Evolutionary conservation across 1,140 invertebrate species (phyloP).

Genomic region (Platyscapa corneri): DNA sequence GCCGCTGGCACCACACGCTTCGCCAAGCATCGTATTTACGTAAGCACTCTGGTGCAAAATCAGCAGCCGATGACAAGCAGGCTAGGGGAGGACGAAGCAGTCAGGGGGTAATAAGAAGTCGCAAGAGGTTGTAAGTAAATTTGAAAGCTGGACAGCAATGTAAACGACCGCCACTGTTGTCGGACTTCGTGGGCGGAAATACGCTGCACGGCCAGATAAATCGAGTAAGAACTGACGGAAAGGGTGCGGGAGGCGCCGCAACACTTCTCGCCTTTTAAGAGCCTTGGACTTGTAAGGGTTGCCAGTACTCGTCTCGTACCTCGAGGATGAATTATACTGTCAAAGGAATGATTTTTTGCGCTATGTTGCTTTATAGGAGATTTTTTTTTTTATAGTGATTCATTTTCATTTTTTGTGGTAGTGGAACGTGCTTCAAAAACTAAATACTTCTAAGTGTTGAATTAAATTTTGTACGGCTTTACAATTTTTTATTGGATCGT

Average conservation of each 20-base stretch:
- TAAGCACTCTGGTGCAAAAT: constrained; percentile 4
- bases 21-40: constrained; percentile 39
- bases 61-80: not conserved
- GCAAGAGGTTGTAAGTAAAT: constrained; percentile 8
- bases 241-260: not conserved
- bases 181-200: constrained; percentile 48
- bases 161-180: constrained; percentile 27
- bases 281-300: constrained; percentile 39
- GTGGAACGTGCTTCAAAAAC: not conserved
- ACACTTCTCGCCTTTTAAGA: constrained; percentile 25
- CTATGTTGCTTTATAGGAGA: too few relatives aligned
- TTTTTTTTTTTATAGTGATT: not conserved
- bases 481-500: not conserved
- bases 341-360: constrained; percentile 21
- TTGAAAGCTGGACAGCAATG: constrained; percentile 27
- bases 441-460: not conserved
- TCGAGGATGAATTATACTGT: constrained; percentile 25
- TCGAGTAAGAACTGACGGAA: constrained; percentile 9
- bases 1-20: constrained; percentile 10
- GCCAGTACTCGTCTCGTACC: not conserved
- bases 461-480: not conserved
- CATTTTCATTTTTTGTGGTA: not conserved
- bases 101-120: constrained; percentile 22
- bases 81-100: not conserved
- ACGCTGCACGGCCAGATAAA: constrained; percentile 44